Conservation (phyloP, 2,113 vertebrate species). For the Aythya baeri region DNA sequence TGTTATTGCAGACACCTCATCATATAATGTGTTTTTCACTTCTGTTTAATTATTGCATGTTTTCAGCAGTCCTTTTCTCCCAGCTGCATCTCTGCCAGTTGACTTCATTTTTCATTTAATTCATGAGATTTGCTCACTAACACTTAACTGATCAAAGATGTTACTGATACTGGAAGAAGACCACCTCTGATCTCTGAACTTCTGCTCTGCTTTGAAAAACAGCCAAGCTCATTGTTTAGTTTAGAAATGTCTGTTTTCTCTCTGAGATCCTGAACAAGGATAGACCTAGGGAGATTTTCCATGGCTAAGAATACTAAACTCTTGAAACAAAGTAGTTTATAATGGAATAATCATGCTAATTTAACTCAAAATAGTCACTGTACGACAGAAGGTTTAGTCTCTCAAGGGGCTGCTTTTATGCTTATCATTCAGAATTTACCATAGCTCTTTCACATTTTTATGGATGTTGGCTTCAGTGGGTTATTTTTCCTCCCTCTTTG, state of each 20-base stretch:
- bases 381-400: neutral
- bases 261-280: neutral
- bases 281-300: conserved; percentile 42
- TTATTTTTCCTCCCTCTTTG: conserved; percentile 42
- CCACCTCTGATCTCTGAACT: neutral
- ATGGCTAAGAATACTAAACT: conserved; percentile 28
- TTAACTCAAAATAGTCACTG: conserved; percentile 29
- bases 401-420: conserved; percentile 25
- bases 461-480: conserved; percentile 27
- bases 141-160: neutral
- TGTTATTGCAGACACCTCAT: neutral
- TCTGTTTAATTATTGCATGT: neutral
- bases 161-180: neutral
- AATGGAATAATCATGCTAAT: conserved; percentile 53
- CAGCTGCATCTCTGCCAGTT: neutral
- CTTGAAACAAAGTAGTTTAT: conserved; percentile 25
- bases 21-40: neutral
- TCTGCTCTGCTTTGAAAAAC: neutral
- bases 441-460: conserved; percentile 48
- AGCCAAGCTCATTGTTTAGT: neutral
- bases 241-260: conserved; percentile 26
- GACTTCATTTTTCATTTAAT: neutral
- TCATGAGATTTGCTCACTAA: neutral
- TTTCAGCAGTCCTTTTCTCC: neutral
- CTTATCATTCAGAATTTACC: conserved; percentile 61